Base-by-base conservation (phyloP, 2,888 invertebrate genomes). In the Rhimphoctona megacephalus region DNA sequence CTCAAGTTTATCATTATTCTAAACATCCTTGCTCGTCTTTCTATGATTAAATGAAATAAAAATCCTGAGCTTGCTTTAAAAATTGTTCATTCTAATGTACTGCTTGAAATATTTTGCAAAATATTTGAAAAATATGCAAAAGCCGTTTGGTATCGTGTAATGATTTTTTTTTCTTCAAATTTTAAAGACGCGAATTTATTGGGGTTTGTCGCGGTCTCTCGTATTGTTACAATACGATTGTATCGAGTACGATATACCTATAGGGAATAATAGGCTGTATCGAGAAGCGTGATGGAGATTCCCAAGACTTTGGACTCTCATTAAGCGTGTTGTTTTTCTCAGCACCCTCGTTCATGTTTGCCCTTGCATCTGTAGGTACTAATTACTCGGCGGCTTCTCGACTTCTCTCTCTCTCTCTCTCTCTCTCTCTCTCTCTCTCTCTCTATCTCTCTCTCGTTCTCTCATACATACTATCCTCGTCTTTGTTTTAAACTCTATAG, bases 321-420 rank as follows among this genome's bases (percentile, higher is more conserved):
- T 92, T 92, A 92, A 92, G 90, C 90, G 91, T 90, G 90, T 90
- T 90, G 89, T 89, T 90, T 73, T 72, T 89, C 89, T 89, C 86
- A 73, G 81, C 90, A 89, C 90, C 89, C 72, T 80, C 61, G 76
- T 86, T 77, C 80, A 72, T 46, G 87, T 90, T 91, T 89, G 92
- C 92, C 91, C 91, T 90, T 92, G 93, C 92, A 92, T 92, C 90
- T 91, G 92, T 92, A 93, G 91, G 90, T 93, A 94, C 94, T 94
- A 94, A 94, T 94, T 94, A 93, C 92, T 90, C 89, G 85, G 69
- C 77, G 81, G 81, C 77, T 64, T 73, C 83, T 80, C 67, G 57
- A 39, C 54, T 77, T 77, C 70, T 66, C 49, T 67, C 52, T 43
- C 43, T 61, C 72, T 80, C 30, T 57, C 83, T 80, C 39, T 54